Percentiles rank a stretch among this genome's conserved stretches.
Conservation (phyloP, 2,888 invertebrate genomes). For the Cataglyphis livida region DNA sequence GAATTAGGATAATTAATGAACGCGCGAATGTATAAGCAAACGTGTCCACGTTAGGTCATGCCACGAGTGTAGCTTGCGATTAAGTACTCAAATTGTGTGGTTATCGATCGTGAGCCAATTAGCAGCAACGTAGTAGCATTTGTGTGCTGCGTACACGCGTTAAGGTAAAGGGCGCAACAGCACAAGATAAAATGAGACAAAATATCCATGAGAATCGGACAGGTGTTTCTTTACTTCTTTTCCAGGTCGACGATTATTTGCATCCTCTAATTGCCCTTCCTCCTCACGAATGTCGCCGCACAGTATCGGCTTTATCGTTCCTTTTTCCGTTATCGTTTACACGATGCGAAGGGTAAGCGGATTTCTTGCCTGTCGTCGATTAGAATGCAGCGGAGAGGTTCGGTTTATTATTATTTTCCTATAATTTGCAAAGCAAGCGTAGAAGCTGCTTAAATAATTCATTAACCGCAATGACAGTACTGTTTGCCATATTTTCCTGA, state of each 20-base stretch:
- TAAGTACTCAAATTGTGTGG: not conserved
- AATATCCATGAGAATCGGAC: not conserved
- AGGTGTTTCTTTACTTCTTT: not conserved
- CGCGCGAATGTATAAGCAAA: slow-evolving; percentile 1
- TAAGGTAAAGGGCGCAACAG: not conserved
- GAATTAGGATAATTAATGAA: slow-evolving; percentile 4
- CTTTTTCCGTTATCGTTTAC: not conserved
- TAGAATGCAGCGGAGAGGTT: not conserved
- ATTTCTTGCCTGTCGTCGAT: slow-evolving; percentile 13
- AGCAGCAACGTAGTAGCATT: slow-evolving; percentile 29
- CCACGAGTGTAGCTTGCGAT: slow-evolving; percentile 2
- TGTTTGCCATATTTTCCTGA: not conserved
- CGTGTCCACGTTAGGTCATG: slow-evolving; percentile 15
- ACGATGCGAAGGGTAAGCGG: not conserved
- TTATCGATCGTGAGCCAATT: slow-evolving; percentile 44
- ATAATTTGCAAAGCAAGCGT: slow-evolving; percentile 27
- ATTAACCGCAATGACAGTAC: not conserved
- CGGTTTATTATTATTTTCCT: slow-evolving; percentile 35
- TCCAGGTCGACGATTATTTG: not conserved
- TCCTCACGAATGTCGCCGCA: not conserved
- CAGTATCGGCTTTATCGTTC: not conserved
- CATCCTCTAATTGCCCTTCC: slow-evolving; percentile 17
- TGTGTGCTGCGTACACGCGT: not conserved
- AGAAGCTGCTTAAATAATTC: slow-evolving; percentile 16
- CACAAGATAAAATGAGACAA: not conserved